A percentile compares a stretch with the other conserved stretches of the same genome.
phyloP scores from a whole-genome alignment of 2,888 invertebrate species.

The Ypsolopha sequella region DNA sequence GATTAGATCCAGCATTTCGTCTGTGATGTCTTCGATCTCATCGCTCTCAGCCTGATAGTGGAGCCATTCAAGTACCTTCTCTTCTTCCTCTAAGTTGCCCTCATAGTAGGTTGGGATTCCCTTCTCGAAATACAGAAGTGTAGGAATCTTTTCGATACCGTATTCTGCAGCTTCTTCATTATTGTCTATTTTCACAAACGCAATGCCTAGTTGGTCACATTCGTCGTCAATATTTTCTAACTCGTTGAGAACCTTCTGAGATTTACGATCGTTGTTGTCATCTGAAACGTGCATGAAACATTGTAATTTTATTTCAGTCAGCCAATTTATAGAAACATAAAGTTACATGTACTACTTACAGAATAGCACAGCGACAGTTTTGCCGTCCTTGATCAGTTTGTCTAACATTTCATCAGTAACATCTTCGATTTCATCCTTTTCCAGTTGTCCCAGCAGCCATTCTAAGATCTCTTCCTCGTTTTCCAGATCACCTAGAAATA shows the following conservation, averaged over 20 bases:
- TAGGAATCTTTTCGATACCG: slow-evolving; percentile 90
- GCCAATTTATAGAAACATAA: not conserved
- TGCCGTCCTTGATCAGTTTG: slow-evolving; percentile 88
- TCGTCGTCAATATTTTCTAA: slow-evolving; percentile 95
- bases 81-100: slow-evolving; percentile 91
- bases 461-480: slow-evolving; percentile 90
- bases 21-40: slow-evolving; percentile 94
- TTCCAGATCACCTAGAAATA: slow-evolving; percentile 77
- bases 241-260: slow-evolving; percentile 87
- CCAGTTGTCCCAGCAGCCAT: slow-evolving; percentile 89
- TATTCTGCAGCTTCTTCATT: slow-evolving; percentile 91
- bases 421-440: slow-evolving; percentile 95
- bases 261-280: slow-evolving; percentile 90
- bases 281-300: slow-evolving; percentile 59
- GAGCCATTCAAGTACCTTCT: slow-evolving; percentile 89
- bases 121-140: slow-evolving; percentile 85
- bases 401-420: slow-evolving; percentile 95
- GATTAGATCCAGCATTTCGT: slow-evolving; percentile 93
- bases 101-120: slow-evolving; percentile 81
- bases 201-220: slow-evolving; percentile 88
- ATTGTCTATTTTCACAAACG: slow-evolving; percentile 94
- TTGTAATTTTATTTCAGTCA: not conserved
- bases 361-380: slow-evolving; percentile 90
- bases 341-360: slow-evolving; percentile 72
- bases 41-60: slow-evolving; percentile 87